Conservation (phyloP, 1,140 invertebrate species). For the Euwallacea similis region DNA sequence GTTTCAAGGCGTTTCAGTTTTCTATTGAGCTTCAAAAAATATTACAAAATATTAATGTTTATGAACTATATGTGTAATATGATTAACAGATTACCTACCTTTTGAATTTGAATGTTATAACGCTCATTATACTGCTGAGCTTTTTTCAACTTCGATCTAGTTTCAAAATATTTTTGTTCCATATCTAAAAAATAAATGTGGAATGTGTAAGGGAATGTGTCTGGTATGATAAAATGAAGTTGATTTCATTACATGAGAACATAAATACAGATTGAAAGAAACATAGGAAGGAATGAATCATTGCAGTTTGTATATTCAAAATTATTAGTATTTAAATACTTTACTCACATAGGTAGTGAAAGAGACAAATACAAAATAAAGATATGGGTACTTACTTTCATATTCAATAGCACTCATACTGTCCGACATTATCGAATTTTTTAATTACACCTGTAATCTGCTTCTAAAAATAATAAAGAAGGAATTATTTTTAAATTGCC, state of each 20-base stretch:
- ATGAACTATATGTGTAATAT: not conserved
- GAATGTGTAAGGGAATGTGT: not conserved
- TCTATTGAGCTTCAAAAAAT: conserved; percentile 49
- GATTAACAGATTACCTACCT: conserved; percentile 9
- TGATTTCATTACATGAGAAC: not conserved
- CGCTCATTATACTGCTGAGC: conserved; percentile 58
- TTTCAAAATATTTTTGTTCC: conserved; percentile 55
- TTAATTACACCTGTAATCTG: not conserved
- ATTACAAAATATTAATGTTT: not conserved
- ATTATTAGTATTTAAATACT: no score
- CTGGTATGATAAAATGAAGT: not conserved
- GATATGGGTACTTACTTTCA: conserved; percentile 12
- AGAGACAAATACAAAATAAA: no score
- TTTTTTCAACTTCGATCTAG: conserved; percentile 57
- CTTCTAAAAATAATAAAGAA: no score
- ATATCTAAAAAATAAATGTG: conserved; percentile 44
- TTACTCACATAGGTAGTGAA: no score
- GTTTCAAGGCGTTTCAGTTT: conserved; percentile 58
- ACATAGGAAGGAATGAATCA: no score
- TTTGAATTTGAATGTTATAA: conserved; percentile 16
- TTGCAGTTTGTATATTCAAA: no score
- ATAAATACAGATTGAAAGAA: no score
- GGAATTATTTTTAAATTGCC: no score
- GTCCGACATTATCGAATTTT: conserved; percentile 13
- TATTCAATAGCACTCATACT: conserved; percentile 21